Evolutionary conservation across 2,888 invertebrate genomes (phyloP), one percentile per base, ranked within the genome.

Genomic region (Polyommatus icarus): DNA sequence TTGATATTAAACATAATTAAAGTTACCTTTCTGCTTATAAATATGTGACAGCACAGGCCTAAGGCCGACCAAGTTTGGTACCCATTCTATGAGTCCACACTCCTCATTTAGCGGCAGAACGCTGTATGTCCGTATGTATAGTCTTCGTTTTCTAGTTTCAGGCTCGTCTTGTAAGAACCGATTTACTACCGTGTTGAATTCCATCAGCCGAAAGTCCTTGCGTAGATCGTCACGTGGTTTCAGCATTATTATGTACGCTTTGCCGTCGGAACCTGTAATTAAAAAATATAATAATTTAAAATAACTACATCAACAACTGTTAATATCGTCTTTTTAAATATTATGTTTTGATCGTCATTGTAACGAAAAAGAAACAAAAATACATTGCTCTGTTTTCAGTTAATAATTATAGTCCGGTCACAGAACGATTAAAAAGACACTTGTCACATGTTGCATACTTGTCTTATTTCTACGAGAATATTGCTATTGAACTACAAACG

Each of bases 141-240:
- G 95, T 76, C 97, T 94, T 67, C 98, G 94, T 78, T 96, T 95
- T 54, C 98, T 95, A 0, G 98, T 97, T 86, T 98, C 98, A 0
- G 98, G 96, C 84, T 98, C 98, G 82, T 97, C 97, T 83, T 97
- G 96, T 36, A 99, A 93, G 87, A 97, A 97, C 79, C 97, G 96
- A 89, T 99, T 99, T 18, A 99, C 97, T 77, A 99, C 96, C 59
- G 96, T 96, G 87, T 98, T 98, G 88, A 99, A 99, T 89, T 99
- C 99, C 99, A 99, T 99, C 78, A 99, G 94, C 29, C 99, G 96
- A 80, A 97, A 98, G 90, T 99, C 99, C 89, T 98, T 98, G n/a
- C 99, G 95, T 77, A 99, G 93, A 90, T 99, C 99, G 90, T 99
- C 99, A 89, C 97, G 98, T 0, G 98, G 98, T 88, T 99, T 99